Conservation (phyloP, 2,113 vertebrate genomes). For the Oxyura jamaicensis region DNA sequence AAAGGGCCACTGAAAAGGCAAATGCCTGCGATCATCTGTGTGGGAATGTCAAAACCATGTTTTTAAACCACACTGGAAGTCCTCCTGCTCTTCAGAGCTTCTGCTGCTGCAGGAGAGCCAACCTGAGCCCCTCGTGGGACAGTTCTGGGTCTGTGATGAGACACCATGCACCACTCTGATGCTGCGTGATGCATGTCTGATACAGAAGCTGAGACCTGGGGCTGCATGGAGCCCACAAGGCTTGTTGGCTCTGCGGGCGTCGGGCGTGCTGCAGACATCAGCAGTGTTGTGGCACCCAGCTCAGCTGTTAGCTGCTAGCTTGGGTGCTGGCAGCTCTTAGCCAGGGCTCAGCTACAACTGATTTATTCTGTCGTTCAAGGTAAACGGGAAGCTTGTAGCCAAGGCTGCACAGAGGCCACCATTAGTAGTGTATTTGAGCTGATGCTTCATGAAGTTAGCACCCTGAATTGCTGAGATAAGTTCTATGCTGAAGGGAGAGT, state of each 20-base stretch:
- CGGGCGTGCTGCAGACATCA: fast-evolving
- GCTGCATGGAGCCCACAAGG: not conserved
- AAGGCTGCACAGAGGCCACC: fast-evolving
- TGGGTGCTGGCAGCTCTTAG: fast-evolving
- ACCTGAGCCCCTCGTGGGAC: not conserved
- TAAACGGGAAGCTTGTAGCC: fast-evolving
- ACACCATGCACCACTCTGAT: not conserved
- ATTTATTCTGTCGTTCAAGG: not conserved
- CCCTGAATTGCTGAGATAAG: not conserved
- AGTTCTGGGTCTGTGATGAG: not conserved
- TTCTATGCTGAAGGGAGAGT: fast-evolving
- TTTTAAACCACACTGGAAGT: not conserved
- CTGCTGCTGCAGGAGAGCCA: not conserved
- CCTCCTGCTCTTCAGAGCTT: not conserved
- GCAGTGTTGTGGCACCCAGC: not conserved
- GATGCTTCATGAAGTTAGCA: fast-evolving
- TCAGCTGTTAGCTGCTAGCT: not conserved
- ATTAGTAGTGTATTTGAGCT: not conserved
- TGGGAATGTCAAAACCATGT: fast-evolving
- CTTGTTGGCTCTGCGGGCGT: not conserved
- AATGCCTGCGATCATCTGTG: fast-evolving
- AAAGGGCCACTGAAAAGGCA: fast-evolving
- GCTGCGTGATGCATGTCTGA: not conserved
- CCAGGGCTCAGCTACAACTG: not conserved
- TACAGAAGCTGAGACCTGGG: not conserved